Evolutionary conservation across 1,140 invertebrate species (phyloP).

Genomic region (Elysia chlorotica): DNA sequence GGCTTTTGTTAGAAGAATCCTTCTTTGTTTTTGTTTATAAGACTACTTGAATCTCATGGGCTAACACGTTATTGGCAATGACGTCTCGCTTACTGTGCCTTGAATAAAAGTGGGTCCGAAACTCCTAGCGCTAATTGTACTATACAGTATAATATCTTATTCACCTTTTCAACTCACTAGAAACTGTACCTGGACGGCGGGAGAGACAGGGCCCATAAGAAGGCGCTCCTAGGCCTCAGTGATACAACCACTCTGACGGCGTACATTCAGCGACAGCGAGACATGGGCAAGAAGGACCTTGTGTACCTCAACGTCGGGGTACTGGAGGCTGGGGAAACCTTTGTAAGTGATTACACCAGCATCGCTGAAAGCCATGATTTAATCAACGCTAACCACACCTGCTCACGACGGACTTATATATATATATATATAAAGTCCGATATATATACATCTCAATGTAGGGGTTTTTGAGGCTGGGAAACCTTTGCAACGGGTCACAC

Average conservation of each 20-base stretch:
- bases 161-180: not conserved
- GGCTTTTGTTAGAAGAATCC: too few species aligned
- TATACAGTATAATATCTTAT: too few species aligned
- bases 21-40: not conserved
- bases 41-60: not conserved
- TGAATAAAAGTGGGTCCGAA: too few species aligned
- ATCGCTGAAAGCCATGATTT: too few species aligned
- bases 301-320: slow-evolving; percentile 37
- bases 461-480: not conserved
- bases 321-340: slow-evolving; percentile 32
- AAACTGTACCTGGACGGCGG: not conserved
- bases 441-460: not conserved
- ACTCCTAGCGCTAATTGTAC: too few species aligned
- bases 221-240: slow-evolving; percentile 19
- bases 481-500: not conserved
- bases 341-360: slow-evolving; percentile 43
- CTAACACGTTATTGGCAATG: too few species aligned
- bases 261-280: slow-evolving; percentile 29
- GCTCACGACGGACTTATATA: not conserved
- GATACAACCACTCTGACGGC: slow-evolving; percentile 35
- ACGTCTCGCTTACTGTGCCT: too few species aligned
- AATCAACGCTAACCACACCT: too few species aligned
- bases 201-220: slow-evolving; percentile 25
- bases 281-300: slow-evolving; percentile 26
- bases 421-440: not conserved